Conservation (phyloP, 2,113 vertebrate species). For the Spilogale gracilis region DNA sequence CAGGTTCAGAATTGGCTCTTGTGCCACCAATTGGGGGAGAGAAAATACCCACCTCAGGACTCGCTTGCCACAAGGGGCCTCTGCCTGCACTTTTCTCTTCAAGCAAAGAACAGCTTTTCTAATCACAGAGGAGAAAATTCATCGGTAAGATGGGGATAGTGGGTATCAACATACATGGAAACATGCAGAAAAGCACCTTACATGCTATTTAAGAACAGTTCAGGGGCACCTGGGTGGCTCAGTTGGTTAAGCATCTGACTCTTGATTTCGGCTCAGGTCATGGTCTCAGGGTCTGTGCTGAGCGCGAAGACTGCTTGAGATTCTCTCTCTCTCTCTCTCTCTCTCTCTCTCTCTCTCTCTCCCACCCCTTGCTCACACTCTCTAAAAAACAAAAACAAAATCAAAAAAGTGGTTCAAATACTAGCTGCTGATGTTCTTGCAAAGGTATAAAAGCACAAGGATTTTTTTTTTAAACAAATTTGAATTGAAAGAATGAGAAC, state of each 20-base stretch:
- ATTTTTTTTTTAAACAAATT: not conserved
- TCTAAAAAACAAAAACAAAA: not conserved
- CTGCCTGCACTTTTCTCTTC: not conserved
- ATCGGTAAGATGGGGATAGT: not conserved
- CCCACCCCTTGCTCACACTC: not conserved
- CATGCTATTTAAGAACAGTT: not conserved
- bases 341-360: not conserved
- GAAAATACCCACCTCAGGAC: not conserved
- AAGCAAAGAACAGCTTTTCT: not conserved
- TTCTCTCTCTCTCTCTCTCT: not conserved
- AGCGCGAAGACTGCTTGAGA: not conserved
- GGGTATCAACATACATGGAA: not conserved
- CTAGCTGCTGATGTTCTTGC: not conserved
- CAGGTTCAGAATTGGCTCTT: not conserved
- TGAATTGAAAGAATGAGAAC: conserved; percentile 19
- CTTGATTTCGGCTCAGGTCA: not conserved
- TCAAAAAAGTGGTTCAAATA: not conserved
- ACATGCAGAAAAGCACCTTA: not conserved
- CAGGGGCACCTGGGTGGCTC: not conserved
- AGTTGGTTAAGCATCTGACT: not conserved
- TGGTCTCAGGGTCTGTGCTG: not conserved
- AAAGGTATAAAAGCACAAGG: not conserved
- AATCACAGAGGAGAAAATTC: not conserved
- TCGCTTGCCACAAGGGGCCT: not conserved
- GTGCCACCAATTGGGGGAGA: not conserved